Percentiles rank a stretch among this genome's conserved stretches.
phyloP scores from a whole-genome alignment of 2,797 vertebrate genomes.

The Gadopsis bispinosus region DNA sequence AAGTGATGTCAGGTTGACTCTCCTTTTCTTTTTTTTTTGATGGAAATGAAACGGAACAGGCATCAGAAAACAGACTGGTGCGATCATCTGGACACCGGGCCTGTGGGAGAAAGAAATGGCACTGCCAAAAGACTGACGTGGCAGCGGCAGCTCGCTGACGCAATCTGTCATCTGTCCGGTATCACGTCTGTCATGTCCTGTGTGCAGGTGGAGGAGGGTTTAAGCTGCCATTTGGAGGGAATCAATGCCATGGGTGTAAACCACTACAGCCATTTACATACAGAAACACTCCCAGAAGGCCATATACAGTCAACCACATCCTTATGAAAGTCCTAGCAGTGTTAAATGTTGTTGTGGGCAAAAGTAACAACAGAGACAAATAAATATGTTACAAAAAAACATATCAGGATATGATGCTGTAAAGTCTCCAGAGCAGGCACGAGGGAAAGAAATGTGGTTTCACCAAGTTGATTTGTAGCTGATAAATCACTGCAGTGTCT shows the following conservation, averaged over 20 bases:
- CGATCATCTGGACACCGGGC: slow-evolving; percentile 46
- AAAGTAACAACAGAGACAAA: background rate
- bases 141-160: slow-evolving; percentile 35
- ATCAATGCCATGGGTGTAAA: background rate
- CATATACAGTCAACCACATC: background rate
- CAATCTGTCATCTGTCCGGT: slow-evolving; percentile 38
- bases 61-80: slow-evolving; percentile 43
- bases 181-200: slow-evolving; percentile 11
- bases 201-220: slow-evolving; percentile 18
- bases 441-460: background rate
- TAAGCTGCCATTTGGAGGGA: slow-evolving; percentile 21
- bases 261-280: background rate
- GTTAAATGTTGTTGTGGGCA: background rate
- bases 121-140: slow-evolving; percentile 49
- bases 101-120: slow-evolving; percentile 40
- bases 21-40: background rate
- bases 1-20: background rate
- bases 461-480: background rate
- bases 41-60: background rate
- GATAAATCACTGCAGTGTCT: background rate
- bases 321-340: background rate
- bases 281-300: background rate
- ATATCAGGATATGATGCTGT: background rate
- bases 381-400: background rate
- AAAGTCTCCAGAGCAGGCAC: background rate